Base-by-base conservation (phyloP, 2,888 invertebrate species). In the Lucinisca nassula region DNA sequence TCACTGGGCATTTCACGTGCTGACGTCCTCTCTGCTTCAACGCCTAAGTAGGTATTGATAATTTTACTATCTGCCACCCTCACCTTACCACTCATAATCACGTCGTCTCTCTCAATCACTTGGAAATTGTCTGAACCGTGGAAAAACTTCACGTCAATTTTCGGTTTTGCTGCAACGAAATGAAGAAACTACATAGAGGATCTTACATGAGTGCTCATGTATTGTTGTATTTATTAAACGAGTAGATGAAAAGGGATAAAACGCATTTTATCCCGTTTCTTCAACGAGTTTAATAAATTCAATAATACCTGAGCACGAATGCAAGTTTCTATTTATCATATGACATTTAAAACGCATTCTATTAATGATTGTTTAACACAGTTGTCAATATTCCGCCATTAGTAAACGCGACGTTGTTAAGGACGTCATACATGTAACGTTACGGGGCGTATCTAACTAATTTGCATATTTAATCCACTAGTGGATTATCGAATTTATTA, bases 101-200 rank as follows among this genome's bases (percentile, higher is more conserved):
- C 97, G 67, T 98, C 97, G 55, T 98, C 98, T 84, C 98, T 98
- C 97, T 99, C 99, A 95, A 98, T 98, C 84, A 99, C 98, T 96
- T 98, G 98, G 97, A 99, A 99, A 35, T 95, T 91, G 51, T 96
- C 96, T n/a, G 94, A 93, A 21, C 91, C 93, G 30, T 93, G 93
- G 92, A 95, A 92, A 17, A 96, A 92, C 51, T 91, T 94, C 8
- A 95, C 95, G 51, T 93, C 92, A 45, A 96, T 67, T 3, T 17
- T 21, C 1, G 17, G 21, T 35, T 67, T 67, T 1, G 27, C 67
- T 67, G 67, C 3, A 61, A 30, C n/a, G 2, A 6, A 61, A 61
- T 51, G 51, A 40, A 40, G 14, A 40, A 14, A 10, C 14, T 10
- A 10, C 40, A 40, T 8, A 10, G 40, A 40, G 8, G 40, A 40